These are phyloP conservation scores for Chaetogeoica ovagalla DNA, from an alignment of 2,888 invertebrate genomes.

Conservation along the genomic window DNA sequence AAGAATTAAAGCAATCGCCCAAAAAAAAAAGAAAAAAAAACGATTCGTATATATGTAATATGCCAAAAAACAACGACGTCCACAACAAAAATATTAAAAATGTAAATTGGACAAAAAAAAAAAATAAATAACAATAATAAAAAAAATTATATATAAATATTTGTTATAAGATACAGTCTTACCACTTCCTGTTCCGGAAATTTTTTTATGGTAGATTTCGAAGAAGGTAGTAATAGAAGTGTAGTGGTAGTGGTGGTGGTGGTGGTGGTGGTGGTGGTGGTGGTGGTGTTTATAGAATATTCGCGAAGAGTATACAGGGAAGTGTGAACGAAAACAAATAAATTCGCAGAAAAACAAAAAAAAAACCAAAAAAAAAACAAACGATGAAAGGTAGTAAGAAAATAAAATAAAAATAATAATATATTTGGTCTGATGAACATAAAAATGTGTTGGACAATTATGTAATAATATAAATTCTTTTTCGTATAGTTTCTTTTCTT, in stretches of 20 bases:
- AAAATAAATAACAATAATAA: not conserved
- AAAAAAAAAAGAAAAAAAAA: conserved; percentile 15
- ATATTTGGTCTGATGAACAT: conserved; percentile 37
- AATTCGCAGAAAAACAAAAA: conserved; percentile 48
- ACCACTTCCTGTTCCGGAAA: conserved; percentile 53
- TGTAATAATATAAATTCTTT: not conserved
- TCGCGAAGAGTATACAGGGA: conserved; percentile 49
- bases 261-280: no score
- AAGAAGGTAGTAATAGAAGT: conserved; percentile 50
- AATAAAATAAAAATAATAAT: conserved; percentile 26
- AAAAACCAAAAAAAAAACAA: not conserved
- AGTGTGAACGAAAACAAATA: conserved; percentile 51
- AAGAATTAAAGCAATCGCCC: conserved; percentile 44
- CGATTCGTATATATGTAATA: not conserved
- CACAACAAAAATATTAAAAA: conserved; percentile 37
- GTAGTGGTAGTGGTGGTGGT: conserved; percentile 11
- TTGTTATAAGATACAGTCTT: conserved; percentile 45
- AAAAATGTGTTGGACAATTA: conserved; percentile 23
- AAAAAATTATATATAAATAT: conserved; percentile 20
- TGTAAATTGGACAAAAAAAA: conserved; percentile 29
- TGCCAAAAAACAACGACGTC: conserved; percentile 51
- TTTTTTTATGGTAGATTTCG: conserved; percentile 48
- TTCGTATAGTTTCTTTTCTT: not conserved
- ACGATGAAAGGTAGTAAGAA: conserved; percentile 36
- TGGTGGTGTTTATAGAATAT: conserved; percentile 42